These are phyloP conservation scores for Scaptomyza montana DNA, from an alignment of 1,140 invertebrate species.

Conservation along the genomic window DNA sequence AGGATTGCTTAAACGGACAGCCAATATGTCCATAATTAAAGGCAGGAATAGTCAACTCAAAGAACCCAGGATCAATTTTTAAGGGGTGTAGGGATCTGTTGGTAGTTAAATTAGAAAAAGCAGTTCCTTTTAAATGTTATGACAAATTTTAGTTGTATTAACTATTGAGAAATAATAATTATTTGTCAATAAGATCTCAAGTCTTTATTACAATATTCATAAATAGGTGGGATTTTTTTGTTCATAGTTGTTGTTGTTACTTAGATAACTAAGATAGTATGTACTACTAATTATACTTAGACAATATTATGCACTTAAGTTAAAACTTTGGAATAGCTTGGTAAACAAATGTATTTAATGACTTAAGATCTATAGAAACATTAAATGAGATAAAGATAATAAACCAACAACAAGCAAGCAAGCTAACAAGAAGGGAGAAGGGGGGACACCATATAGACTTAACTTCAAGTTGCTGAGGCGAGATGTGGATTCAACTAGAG, in stretches of 20 bases:
- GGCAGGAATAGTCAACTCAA: no score
- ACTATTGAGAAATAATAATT: background rate
- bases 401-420: conserved; percentile 53
- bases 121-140: no score
- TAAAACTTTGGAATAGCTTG: conserved; percentile 78
- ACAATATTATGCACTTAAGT: conserved; percentile 27
- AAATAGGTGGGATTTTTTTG: conserved; percentile 67
- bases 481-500: conserved; percentile 59
- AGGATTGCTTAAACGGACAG: no score
- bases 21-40: no score
- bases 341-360: conserved; percentile 53
- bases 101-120: no score
- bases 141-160: no score
- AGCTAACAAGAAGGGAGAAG: background rate
- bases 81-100: no score
- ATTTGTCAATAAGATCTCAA: conserved; percentile 28
- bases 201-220: conserved; percentile 67
- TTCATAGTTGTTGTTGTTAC: conserved; percentile 24
- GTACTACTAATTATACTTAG: conserved; percentile 20
- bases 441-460: conserved; percentile 1
- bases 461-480: conserved; percentile 24
- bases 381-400: conserved; percentile 40
- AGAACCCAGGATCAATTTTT: no score
- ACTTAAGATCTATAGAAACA: conserved; percentile 59
- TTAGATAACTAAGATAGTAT: conserved; percentile 40